phyloP scores from a whole-genome alignment of 2,113 vertebrate genomes.

The Scolopax mira region DNA sequence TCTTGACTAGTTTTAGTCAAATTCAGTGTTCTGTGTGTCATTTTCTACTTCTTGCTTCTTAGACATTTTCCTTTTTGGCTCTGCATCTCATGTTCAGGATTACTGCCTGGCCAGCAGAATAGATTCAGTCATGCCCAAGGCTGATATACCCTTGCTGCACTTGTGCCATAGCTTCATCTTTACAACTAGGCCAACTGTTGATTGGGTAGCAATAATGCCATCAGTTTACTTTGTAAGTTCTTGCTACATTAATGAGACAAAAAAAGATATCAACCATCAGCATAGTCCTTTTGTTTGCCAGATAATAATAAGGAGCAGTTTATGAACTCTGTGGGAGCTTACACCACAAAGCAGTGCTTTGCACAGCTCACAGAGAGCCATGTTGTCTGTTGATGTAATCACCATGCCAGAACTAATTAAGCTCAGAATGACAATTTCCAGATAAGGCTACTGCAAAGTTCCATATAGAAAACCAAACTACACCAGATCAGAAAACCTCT shows the following conservation, averaged over 20 bases:
- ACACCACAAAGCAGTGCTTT: neutral
- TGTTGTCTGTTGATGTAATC: slow-evolving; percentile 17
- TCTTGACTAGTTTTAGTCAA: neutral
- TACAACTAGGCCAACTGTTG: neutral
- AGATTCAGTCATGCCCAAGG: neutral
- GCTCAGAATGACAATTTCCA: neutral
- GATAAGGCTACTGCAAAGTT: neutral
- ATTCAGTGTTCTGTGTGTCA: neutral
- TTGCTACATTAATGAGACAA: neutral
- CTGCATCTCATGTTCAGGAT: neutral
- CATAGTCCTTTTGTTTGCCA: neutral
- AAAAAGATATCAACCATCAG: neutral
- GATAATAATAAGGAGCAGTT: neutral
- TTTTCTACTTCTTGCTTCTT: neutral
- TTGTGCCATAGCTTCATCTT: neutral
- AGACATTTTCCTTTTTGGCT: neutral
- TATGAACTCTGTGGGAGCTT: neutral
- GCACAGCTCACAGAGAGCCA: neutral
- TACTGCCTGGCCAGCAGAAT: neutral
- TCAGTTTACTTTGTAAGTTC: neutral
- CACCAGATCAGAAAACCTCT: neutral
- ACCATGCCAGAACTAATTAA: slow-evolving; percentile 14
- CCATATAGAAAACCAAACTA: neutral
- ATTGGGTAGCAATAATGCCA: neutral
- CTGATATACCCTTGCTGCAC: neutral